These are phyloP conservation scores for Periophthalmus magnuspinnatus DNA, from an alignment of 2,797 vertebrate species.

Conservation along the genomic window DNA sequence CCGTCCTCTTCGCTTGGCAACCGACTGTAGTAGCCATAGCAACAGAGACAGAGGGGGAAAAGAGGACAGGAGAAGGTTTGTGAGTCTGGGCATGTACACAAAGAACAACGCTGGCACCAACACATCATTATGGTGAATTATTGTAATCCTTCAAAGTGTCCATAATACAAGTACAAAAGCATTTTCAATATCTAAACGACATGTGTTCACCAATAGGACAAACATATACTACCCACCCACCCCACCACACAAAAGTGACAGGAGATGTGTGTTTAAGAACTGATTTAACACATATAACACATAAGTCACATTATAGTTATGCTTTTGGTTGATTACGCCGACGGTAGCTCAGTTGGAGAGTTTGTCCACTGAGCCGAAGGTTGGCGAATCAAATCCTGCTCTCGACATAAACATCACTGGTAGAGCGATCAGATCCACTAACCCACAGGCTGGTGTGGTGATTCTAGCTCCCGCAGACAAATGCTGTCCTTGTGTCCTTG, in stretches of 20 bases:
- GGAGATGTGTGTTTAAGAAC: background rate
- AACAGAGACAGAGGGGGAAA: slow-evolving; percentile 75
- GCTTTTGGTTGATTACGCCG: too few relatives aligned
- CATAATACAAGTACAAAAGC: background rate
- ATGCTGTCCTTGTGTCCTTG: too few relatives aligned
- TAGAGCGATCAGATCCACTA: too few relatives aligned
- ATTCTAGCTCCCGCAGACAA: too few relatives aligned
- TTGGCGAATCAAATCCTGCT: too few relatives aligned
- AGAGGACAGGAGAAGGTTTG: slow-evolving; percentile 22
- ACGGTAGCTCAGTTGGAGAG: too few relatives aligned
- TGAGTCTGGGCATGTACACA: slow-evolving; percentile 41
- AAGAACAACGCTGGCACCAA: slow-evolving; percentile 18
- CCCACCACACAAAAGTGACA: background rate
- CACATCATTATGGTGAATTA: slow-evolving; percentile 7
- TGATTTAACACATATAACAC: background rate
- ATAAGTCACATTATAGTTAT: background rate
- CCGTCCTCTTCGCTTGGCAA: slow-evolving; percentile 90
- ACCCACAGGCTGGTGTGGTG: too few relatives aligned
- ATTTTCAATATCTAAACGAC: background rate
- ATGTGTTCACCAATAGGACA: background rate
- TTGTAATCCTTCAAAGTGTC: slow-evolving; percentile 12
- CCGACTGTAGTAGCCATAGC: slow-evolving; percentile 92
- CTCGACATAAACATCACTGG: too few relatives aligned
- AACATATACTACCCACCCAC: background rate
- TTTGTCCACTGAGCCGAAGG: too few relatives aligned